Evolutionary conservation across 2,797 vertebrate genomes (phyloP), one percentile per base, ranked within the genome.

Genomic region (Molossus molossus): DNA sequence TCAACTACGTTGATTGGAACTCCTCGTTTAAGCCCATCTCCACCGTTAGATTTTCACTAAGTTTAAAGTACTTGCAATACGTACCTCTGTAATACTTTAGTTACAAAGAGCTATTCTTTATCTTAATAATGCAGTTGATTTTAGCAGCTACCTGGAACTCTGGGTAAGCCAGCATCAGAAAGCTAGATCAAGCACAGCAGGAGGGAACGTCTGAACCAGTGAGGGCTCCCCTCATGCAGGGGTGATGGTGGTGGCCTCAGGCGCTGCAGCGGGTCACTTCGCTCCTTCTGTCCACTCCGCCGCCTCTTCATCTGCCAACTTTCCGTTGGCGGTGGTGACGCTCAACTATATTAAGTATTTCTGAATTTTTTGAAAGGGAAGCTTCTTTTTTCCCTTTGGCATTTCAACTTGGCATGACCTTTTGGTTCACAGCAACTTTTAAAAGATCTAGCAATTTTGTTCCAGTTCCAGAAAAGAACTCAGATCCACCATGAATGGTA

Each of bases 401-500:
- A n/a, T 81, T 33, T 33, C 50, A 81, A 33, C 4, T 29, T 92
- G 82, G 21, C 62, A n/a, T 81, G 50, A 27, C 2, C 86, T 6
- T 76, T 13, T 62, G 23, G 33, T 95, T 50, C 58, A 62, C 25
- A 67, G 25, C 9, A 87, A 70, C 55, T 87, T 80, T 90, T 86
- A 60, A 84, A 80, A 70, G 21, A 87, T 90, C 90, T 95, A 18
- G 25, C 80, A 81, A 80, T 60, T 96, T 90, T 90, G 1, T 48
- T 91, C 17, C 25, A 77, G 62, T 58, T 82, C 57, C 37, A 25
- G 33, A 67, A 93, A 94, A 90, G 15, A 86, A 90, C 64, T 48
- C 77, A 87, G 23, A 60, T 55, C 37, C 9, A 67, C 14, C 27
- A 2, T 62, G 62, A 81, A 81, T 94, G 88, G 85, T 85, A 90